These are phyloP conservation scores for Xanthorhoe designata DNA, from an alignment of 2,888 invertebrate genomes.

Conservation along the genomic window DNA sequence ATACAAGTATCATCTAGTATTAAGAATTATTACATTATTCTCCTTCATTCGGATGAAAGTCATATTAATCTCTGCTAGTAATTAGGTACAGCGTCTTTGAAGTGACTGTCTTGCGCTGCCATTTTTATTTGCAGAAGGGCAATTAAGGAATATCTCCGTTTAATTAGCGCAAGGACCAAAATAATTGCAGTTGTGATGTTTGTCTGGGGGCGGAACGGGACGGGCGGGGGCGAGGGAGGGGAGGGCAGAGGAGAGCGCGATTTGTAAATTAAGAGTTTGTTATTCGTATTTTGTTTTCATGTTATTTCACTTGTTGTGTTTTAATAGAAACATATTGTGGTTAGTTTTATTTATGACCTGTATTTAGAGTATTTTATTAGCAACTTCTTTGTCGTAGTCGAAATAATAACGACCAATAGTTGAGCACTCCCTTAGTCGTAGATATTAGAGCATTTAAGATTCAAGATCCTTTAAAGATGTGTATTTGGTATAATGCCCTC, in stretches of 20 bases:
- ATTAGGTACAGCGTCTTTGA: slow-evolving; percentile 2
- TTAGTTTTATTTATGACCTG: not conserved
- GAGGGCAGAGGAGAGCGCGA: not conserved
- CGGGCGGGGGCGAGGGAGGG: not conserved
- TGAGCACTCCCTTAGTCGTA: too few species aligned
- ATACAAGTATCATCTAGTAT: not conserved
- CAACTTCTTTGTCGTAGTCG: too few species aligned
- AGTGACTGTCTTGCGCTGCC: not conserved
- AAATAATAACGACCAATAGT: too few species aligned
- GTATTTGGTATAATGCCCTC: too few species aligned
- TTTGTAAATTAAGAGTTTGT: not conserved
- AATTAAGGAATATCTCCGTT: slow-evolving; percentile 68
- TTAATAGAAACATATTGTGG: not conserved
- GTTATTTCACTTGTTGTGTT: not conserved
- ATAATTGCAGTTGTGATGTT: slow-evolving; percentile 59
- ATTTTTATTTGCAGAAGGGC: slow-evolving; percentile 22
- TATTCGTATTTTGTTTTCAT: slow-evolving; percentile 2
- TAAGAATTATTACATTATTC: not conserved
- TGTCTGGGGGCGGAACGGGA: not conserved
- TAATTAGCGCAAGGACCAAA: slow-evolving; percentile 68
- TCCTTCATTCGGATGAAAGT: not conserved
- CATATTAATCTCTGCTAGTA: not conserved
- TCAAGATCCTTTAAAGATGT: too few species aligned
- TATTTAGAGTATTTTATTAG: not conserved
- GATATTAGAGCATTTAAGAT: too few species aligned